These are phyloP conservation scores for Cercocebus atys DNA, from an alignment of 2,113 vertebrate species.

Conservation along the genomic window DNA sequence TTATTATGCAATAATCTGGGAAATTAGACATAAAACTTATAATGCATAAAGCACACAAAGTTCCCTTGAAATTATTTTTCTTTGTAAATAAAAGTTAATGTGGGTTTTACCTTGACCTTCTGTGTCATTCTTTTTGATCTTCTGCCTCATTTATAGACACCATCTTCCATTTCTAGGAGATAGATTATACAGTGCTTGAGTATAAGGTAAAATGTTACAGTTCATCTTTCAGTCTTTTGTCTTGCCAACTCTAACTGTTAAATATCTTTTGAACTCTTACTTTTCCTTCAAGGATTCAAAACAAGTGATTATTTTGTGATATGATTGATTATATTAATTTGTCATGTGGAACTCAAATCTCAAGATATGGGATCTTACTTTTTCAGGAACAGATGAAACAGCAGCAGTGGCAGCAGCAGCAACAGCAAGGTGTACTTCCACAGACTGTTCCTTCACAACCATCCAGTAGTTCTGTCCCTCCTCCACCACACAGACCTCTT, in stretches of 20 bases:
- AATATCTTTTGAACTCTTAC: background rate
- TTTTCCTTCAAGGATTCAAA: background rate
- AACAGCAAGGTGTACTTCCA: conserved; percentile 90
- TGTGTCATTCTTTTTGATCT: background rate
- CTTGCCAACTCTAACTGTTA: background rate
- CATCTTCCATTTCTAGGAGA: background rate
- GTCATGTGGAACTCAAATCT: background rate
- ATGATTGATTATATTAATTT: background rate
- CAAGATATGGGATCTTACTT: background rate
- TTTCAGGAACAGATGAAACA: conserved; percentile 96
- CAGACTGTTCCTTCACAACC: conserved; percentile 91
- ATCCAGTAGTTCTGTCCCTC: conserved; percentile 88
- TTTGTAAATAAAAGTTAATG: background rate
- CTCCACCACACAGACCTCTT: conserved; percentile 93
- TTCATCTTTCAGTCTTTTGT: background rate
- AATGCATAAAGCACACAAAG: background rate
- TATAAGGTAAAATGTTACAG: background rate
- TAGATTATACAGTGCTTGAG: background rate
- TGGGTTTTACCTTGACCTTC: background rate
- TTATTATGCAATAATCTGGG: background rate
- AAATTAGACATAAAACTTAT: background rate
- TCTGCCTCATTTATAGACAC: background rate
- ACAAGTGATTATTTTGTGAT: background rate
- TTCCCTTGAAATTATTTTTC: background rate
- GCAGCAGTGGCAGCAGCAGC: conserved; percentile 93